Conservation (phyloP, 1,140 invertebrate species). For the Epicauta chinensis region DNA sequence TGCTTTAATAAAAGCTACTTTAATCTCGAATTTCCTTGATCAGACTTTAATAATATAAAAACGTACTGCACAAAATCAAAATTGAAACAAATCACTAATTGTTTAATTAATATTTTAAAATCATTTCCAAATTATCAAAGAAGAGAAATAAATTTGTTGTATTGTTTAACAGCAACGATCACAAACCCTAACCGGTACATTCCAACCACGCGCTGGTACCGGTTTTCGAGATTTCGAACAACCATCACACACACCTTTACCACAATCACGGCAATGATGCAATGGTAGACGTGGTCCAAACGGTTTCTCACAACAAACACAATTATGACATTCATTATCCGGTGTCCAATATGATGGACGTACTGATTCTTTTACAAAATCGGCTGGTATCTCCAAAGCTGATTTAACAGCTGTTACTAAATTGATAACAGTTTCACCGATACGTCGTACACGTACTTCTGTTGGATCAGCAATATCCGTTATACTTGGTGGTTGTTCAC, state of each 20-base stretch:
- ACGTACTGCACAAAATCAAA: slow-evolving; percentile 6
- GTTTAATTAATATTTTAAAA: no score
- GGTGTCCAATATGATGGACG: slow-evolving; percentile 76
- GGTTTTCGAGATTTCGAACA: slow-evolving; percentile 57
- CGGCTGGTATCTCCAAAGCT: slow-evolving; percentile 40
- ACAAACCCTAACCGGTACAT: slow-evolving; percentile 63
- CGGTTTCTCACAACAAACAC: slow-evolving; percentile 55
- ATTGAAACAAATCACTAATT: slow-evolving; percentile 8
- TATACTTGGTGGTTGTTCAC: slow-evolving; percentile 34
- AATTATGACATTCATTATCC: slow-evolving; percentile 61
- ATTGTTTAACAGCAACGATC: slow-evolving; percentile 36
- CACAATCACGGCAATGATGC: slow-evolving; percentile 75
- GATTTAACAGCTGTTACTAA: slow-evolving; percentile 49
- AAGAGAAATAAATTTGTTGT: no score
- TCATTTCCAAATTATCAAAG: no score
- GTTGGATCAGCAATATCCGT: neutral
- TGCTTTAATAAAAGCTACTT: slow-evolving; percentile 12
- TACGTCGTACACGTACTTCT: slow-evolving; percentile 48
- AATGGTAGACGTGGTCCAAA: slow-evolving; percentile 51
- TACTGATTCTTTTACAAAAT: slow-evolving; percentile 70
- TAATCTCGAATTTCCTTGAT: neutral
- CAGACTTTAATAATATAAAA: no score
- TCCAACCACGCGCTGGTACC: slow-evolving; percentile 64
- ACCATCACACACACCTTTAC: slow-evolving; percentile 60
- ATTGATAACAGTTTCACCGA: slow-evolving; percentile 57